These are phyloP conservation scores for Micromesistius poutassou DNA, from an alignment of 2,797 vertebrate genomes.

Conservation along the genomic window DNA sequence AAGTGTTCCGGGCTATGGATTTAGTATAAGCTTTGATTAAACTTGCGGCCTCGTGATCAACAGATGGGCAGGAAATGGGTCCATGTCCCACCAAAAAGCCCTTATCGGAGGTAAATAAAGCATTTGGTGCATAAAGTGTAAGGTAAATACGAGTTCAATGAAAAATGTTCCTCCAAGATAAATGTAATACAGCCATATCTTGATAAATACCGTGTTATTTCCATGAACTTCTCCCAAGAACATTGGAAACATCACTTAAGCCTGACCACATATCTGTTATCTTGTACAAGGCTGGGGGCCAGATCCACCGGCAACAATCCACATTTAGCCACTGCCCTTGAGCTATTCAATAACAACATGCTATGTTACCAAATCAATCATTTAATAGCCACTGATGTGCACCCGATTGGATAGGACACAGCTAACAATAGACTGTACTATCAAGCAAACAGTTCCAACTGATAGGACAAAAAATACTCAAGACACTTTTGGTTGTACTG, in stretches of 20 bases:
- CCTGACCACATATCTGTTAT: background rate
- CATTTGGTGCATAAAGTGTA: background rate
- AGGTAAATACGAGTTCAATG: background rate
- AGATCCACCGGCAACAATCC: background rate
- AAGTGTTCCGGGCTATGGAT: background rate
- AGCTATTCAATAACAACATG: conserved; percentile 17
- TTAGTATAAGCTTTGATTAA: background rate
- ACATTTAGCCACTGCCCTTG: conserved; percentile 41
- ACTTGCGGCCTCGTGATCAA: background rate
- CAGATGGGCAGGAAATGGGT: background rate
- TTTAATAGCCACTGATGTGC: conserved; percentile 44
- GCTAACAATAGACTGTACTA: conserved; percentile 19
- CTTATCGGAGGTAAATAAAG: background rate
- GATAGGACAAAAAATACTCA: no score
- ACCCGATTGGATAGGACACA: conserved; percentile 34
- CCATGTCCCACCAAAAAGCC: background rate
- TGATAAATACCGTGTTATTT: background rate
- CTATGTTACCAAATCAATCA: conserved; percentile 51
- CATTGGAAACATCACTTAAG: background rate
- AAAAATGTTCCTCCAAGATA: background rate
- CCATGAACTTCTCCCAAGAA: background rate
- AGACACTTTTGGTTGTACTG: background rate
- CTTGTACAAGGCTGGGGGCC: background rate
- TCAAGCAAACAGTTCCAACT: conserved; percentile 1
- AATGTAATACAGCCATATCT: background rate